Percentiles rank a stretch among this genome's conserved stretches.
These are phyloP conservation scores for Pseudopleuronectes americanus DNA, from an alignment of 2,797 vertebrate species.

Conservation along the genomic window DNA sequence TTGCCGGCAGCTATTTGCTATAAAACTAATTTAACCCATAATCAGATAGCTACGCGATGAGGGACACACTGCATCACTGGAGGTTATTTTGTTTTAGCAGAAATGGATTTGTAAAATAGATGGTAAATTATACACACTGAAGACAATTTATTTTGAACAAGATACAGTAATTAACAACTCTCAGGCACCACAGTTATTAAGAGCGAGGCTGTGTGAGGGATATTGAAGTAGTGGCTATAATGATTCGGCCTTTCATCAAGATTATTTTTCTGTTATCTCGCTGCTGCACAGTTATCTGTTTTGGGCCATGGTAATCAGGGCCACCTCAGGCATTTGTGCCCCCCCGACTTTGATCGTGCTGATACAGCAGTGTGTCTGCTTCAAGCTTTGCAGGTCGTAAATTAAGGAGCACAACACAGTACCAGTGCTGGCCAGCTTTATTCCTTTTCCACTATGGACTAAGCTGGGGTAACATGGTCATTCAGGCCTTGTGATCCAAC, in stretches of 20 bases:
- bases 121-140: background rate
- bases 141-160: background rate
- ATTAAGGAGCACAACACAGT: conserved; percentile 34
- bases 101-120: background rate
- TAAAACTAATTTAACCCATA: background rate
- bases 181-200: conserved; percentile 6
- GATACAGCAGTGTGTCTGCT: conserved; percentile 54
- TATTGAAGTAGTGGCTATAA: conserved; percentile 8
- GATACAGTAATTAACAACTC: background rate
- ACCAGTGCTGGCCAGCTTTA: conserved; percentile 25
- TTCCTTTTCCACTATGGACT: conserved; percentile 9
- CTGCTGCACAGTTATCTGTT: conserved; percentile 32
- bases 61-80: background rate
- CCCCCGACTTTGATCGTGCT: conserved; percentile 60
- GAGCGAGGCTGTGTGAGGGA: conserved; percentile 18
- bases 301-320: conserved; percentile 49
- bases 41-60: background rate
- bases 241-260: conserved; percentile 24
- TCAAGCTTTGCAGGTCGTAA: conserved; percentile 39
- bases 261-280: conserved; percentile 42
- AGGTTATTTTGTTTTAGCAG: conserved; percentile 2
- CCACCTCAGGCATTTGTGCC: conserved; percentile 49
- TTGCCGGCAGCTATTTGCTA: background rate
- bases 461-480: background rate
- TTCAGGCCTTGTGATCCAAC: background rate